phyloP scores from a whole-genome alignment of 2,888 invertebrate genomes.

The Barypeithes pellucidus region DNA sequence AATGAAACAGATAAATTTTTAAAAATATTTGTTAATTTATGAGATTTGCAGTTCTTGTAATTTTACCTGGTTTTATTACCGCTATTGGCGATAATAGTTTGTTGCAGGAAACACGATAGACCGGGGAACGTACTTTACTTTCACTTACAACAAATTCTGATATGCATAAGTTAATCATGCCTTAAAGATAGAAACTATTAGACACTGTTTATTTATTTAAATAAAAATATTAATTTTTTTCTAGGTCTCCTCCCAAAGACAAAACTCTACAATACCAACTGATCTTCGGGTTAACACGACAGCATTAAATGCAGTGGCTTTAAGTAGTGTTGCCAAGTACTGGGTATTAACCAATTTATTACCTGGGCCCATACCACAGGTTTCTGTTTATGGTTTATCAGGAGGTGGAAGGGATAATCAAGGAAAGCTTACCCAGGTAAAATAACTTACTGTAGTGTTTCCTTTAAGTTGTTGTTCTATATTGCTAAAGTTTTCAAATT shows the following conservation, averaged over 20 bases:
- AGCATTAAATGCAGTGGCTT: conserved; percentile 79
- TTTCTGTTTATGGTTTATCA: conserved; percentile 80
- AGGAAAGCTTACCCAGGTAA: conserved; percentile 77
- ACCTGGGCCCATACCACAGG: conserved; percentile 84
- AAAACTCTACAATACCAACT: conserved; percentile 74
- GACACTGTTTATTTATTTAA: neutral
- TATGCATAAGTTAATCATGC: too few relatives aligned
- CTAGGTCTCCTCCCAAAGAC: conserved; percentile 68
- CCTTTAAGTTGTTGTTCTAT: too few relatives aligned
- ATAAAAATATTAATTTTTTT: conserved; percentile 45
- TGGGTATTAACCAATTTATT: conserved; percentile 89
- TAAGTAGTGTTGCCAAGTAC: conserved; percentile 86
- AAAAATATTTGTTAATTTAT: too few relatives aligned
- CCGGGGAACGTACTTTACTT: too few relatives aligned
- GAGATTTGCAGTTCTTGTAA: too few relatives aligned
- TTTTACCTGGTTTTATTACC: too few relatives aligned
- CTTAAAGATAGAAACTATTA: too few relatives aligned
- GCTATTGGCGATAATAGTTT: too few relatives aligned
- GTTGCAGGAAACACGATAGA: too few relatives aligned
- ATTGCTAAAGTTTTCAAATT: too few relatives aligned
- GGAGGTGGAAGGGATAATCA: conserved; percentile 75
- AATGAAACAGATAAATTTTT: too few relatives aligned
- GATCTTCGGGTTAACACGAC: conserved; percentile 78
- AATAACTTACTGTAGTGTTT: neutral
- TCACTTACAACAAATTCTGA: too few relatives aligned